Conservation (phyloP, 53 echinoderm and acorn worm genomes). For the Paracentrotus lividus region DNA sequence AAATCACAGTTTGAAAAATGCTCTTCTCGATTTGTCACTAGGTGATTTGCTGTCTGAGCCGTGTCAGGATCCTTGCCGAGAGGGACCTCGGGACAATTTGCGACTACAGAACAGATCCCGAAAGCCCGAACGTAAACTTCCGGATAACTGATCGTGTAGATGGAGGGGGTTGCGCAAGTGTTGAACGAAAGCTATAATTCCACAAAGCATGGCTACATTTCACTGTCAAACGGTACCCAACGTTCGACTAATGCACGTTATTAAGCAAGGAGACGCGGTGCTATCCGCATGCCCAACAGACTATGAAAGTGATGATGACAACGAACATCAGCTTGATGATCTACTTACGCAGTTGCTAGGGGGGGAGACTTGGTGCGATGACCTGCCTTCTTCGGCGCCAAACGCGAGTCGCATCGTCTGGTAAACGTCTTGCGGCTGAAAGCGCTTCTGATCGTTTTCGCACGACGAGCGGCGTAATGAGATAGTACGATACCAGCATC, state of each 20-base stretch:
- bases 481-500: conserved; percentile 73
- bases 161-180: not conserved
- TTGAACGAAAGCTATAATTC: no score
- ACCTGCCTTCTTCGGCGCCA: not conserved
- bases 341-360: conserved; percentile 9
- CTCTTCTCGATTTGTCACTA: no score
- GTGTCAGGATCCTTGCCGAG: no score
- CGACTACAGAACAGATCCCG: no score
- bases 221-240: no score
- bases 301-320: not conserved
- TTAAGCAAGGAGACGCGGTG: not conserved
- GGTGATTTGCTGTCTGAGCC: no score
- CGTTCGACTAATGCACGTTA: not conserved
- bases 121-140: not conserved
- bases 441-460: not conserved
- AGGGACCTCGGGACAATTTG: no score
- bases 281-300: not conserved
- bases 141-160: not conserved
- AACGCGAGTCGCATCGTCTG: not conserved
- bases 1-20: no score
- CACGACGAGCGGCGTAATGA: conserved; percentile 8
- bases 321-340: not conserved
- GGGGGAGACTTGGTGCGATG: not conserved
- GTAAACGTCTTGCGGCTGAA: not conserved
- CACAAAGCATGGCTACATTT: no score